These are phyloP conservation scores for Piprites chloris DNA, from an alignment of 2,113 vertebrate species.

Conservation along the genomic window DNA sequence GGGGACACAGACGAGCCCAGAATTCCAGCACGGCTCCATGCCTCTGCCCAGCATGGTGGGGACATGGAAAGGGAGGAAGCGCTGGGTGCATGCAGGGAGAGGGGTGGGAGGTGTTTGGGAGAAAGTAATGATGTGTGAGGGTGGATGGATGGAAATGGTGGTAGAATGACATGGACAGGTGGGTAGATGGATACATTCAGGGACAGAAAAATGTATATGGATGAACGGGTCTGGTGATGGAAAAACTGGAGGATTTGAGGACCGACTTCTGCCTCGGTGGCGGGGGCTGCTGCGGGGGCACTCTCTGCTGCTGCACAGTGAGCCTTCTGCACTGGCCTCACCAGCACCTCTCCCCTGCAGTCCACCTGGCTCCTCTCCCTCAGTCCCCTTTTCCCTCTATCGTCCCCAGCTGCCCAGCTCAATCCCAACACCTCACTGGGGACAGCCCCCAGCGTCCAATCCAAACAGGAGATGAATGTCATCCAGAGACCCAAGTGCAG, in stretches of 20 bases:
- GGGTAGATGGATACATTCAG: background rate
- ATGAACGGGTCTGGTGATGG: background rate
- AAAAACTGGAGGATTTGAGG: background rate
- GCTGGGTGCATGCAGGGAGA: background rate
- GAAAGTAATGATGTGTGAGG: background rate
- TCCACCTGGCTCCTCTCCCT: background rate
- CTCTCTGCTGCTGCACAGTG: background rate
- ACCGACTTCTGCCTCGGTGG: accelerated
- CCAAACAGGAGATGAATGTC: background rate
- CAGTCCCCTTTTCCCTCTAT: background rate
- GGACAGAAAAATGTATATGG: background rate
- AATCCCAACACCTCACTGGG: accelerated
- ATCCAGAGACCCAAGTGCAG: accelerated
- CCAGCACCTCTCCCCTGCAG: background rate
- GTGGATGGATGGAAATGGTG: background rate
- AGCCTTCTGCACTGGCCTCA: accelerated
- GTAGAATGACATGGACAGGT: background rate
- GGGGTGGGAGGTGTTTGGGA: background rate
- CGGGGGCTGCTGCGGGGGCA: accelerated
- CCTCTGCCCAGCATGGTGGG: background rate
- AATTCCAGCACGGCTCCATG: background rate
- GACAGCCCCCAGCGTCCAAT: background rate
- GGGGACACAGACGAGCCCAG: background rate
- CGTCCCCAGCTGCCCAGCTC: accelerated
- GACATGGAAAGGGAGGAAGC: background rate